Percentiles rank a stretch among this genome's conserved stretches.
phyloP scores from a whole-genome alignment of 2,797 vertebrate genomes.

The Hydrophis major region DNA sequence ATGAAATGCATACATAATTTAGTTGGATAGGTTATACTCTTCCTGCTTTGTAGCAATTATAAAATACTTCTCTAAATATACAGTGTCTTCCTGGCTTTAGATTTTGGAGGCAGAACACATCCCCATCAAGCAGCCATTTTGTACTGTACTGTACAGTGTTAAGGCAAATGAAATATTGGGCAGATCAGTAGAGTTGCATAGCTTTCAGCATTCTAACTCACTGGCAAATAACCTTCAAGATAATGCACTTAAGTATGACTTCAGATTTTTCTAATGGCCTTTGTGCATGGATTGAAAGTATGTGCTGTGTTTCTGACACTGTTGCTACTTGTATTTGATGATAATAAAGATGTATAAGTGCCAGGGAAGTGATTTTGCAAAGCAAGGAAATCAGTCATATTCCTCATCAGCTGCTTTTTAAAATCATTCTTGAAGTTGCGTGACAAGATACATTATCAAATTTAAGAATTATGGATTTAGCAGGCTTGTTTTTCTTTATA shows the following conservation, averaged over 20 bases:
- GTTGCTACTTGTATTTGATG: neutral
- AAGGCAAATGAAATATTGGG: neutral
- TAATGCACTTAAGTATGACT: neutral
- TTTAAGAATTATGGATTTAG: no score
- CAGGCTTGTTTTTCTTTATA: neutral
- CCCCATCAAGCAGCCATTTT: neutral
- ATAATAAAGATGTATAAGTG: neutral
- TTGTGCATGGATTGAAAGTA: neutral
- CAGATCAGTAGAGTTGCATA: neutral
- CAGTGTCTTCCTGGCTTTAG: neutral
- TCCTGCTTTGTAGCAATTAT: conserved; percentile 1
- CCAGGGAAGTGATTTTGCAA: neutral
- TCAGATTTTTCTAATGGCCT: neutral
- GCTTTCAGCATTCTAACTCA: neutral
- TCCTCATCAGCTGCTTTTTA: neutral
- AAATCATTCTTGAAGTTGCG: neutral
- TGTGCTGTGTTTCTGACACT: neutral
- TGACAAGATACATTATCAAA: neutral
- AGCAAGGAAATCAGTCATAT: neutral
- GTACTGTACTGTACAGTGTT: neutral
- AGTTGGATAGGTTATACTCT: neutral
- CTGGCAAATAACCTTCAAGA: neutral
- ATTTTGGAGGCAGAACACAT: neutral
- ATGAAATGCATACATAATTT: conserved; percentile 1
- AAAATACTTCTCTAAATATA: neutral